phyloP scores from a whole-genome alignment of 2,797 vertebrate species.

The Sciurus vulgaris region DNA sequence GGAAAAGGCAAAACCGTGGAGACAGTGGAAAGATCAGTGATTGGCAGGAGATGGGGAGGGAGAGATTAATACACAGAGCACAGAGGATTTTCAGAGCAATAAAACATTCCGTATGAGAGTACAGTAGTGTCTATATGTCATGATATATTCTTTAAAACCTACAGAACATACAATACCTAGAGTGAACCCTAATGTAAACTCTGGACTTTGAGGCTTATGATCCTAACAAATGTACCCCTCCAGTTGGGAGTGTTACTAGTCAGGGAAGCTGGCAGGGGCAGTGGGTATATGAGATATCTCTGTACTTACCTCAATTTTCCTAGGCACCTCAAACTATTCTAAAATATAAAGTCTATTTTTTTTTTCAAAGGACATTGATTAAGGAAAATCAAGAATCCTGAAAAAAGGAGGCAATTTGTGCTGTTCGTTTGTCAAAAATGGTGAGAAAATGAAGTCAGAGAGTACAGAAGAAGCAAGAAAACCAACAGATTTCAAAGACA shows the following conservation, averaged over 20 bases:
- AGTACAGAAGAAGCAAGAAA: not conserved
- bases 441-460: not conserved
- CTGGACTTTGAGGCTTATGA: not conserved
- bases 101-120: not conserved
- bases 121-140: not conserved
- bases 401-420: not conserved
- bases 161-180: not conserved
- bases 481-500: slow-evolving; percentile 4
- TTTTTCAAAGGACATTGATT: not conserved
- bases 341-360: not conserved
- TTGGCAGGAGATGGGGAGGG: not conserved
- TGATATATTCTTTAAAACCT: not conserved
- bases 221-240: too few species aligned
- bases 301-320: not conserved
- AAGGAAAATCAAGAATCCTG: not conserved
- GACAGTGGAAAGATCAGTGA: not conserved
- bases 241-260: too few species aligned
- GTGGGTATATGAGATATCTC: not conserved
- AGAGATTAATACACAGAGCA: not conserved
- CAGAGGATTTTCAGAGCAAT: not conserved
- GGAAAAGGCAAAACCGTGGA: not conserved
- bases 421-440: not conserved
- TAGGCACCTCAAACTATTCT: not conserved
- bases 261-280: not conserved
- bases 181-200: not conserved